Evolutionary conservation across 2,113 vertebrate species (phyloP).

Genomic region (Phocoena sinus): DNA sequence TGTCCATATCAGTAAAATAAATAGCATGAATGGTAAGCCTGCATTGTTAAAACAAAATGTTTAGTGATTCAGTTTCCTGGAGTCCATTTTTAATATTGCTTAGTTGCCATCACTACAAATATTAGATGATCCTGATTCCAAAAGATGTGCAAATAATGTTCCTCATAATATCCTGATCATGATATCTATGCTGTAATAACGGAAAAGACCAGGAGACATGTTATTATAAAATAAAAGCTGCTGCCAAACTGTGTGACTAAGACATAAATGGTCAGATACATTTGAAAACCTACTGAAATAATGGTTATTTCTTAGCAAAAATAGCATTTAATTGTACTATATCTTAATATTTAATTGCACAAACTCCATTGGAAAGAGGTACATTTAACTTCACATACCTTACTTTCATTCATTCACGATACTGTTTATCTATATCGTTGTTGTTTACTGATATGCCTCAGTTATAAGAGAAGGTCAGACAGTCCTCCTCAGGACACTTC

Average conservation of each 20-base stretch:
- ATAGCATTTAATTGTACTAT: neutral
- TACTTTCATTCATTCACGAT: neutral
- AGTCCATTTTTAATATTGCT: neutral
- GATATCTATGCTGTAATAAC: neutral
- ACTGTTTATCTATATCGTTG: constrained; percentile 51
- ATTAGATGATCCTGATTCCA: neutral
- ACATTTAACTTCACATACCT: neutral
- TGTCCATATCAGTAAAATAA: neutral
- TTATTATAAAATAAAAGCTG: neutral
- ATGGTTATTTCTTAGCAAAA: neutral
- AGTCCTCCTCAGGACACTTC: constrained; percentile 55
- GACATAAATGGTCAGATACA: neutral
- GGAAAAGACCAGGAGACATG: neutral
- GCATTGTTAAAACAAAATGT: neutral
- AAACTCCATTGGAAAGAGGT: neutral
- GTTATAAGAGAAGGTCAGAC: constrained; percentile 64
- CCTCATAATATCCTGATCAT: neutral
- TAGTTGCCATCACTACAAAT: neutral
- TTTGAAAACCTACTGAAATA: neutral
- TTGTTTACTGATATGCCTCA: constrained; percentile 65
- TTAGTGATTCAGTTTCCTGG: neutral
- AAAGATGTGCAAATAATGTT: neutral
- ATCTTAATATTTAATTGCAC: neutral
- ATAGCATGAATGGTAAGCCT: neutral
- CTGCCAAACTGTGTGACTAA: neutral